A percentile compares a stretch with the other conserved stretches of the same genome.
Conservation (phyloP, 53 echinoderm and acorn worm species). For the Temnopleurus reevesii region DNA sequence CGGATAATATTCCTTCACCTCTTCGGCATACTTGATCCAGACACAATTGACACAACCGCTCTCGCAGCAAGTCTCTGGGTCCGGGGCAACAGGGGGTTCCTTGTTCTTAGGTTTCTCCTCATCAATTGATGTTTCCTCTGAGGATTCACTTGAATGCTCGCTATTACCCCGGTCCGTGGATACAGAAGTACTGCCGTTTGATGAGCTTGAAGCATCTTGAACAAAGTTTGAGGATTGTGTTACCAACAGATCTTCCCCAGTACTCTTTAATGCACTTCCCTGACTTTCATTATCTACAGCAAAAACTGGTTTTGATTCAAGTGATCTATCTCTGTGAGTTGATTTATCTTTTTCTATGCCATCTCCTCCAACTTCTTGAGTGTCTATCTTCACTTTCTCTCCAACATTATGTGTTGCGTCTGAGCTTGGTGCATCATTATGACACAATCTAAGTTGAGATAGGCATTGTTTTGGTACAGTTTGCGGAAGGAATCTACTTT, state of each 20-base stretch:
- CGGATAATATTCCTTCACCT: constrained; percentile 73
- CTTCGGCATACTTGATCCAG: constrained; percentile 92
- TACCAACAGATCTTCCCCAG: neutral
- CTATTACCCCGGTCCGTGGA: neutral
- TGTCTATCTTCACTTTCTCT: neutral
- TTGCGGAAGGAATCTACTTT: neutral
- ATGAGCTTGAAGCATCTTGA: neutral
- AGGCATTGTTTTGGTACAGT: neutral
- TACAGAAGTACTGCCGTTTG: neutral
- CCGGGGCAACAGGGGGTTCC: constrained; percentile 64
- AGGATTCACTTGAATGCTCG: neutral
- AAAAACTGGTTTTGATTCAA: neutral
- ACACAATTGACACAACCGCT: constrained; percentile 97
- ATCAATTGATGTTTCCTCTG: neutral
- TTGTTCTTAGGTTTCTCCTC: neutral
- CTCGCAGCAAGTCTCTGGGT: constrained; percentile 90
- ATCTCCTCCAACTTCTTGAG: neutral
- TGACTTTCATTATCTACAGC: neutral
- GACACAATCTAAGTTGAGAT: neutral
- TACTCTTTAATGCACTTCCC: neutral
- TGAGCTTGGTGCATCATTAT: neutral
- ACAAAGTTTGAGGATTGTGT: neutral
- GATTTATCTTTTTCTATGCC: neutral
- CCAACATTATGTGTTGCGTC: neutral
- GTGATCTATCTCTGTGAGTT: neutral